Evolutionary conservation across 2,113 vertebrate species (phyloP).

Genomic region (Trachemys scripta): DNA sequence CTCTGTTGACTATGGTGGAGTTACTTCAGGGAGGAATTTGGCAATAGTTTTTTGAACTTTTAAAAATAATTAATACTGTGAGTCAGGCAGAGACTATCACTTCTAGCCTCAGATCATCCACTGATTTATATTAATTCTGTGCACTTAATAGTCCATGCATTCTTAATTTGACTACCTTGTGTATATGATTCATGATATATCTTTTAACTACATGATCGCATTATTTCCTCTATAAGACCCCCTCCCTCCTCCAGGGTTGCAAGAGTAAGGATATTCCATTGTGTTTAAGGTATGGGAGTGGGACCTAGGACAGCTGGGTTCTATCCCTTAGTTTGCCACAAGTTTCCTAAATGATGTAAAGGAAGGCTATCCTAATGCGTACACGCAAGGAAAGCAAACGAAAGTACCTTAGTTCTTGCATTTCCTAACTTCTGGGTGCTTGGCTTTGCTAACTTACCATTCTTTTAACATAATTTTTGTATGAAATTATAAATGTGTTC

Average conservation of each 20-base stretch:
- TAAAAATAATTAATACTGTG: background rate
- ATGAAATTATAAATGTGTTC: background rate
- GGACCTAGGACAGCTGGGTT: background rate
- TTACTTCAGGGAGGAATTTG: slow-evolving; percentile 10
- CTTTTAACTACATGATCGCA: background rate
- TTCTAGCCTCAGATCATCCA: slow-evolving; percentile 5
- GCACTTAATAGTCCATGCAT: background rate
- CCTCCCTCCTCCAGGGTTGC: background rate
- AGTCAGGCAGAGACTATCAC: background rate
- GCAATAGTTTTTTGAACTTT: background rate
- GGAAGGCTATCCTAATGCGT: background rate
- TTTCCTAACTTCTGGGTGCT: background rate
- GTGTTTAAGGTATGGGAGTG: background rate
- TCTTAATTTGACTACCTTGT: background rate
- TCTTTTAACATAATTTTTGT: background rate
- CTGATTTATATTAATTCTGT: background rate
- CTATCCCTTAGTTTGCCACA: slow-evolving; percentile 16
- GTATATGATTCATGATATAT: background rate
- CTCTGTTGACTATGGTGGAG: background rate
- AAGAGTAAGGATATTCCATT: background rate
- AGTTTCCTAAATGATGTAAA: slow-evolving; percentile 4
- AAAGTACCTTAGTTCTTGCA: slow-evolving; percentile 14
- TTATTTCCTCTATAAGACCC: background rate
- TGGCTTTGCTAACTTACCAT: background rate
- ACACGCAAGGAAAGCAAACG: slow-evolving; percentile 21